A percentile compares a stretch with the other conserved stretches of the same genome.
Evolutionary conservation across 2,797 vertebrate genomes (phyloP).

Genomic region (Enoplosus armatus): DNA sequence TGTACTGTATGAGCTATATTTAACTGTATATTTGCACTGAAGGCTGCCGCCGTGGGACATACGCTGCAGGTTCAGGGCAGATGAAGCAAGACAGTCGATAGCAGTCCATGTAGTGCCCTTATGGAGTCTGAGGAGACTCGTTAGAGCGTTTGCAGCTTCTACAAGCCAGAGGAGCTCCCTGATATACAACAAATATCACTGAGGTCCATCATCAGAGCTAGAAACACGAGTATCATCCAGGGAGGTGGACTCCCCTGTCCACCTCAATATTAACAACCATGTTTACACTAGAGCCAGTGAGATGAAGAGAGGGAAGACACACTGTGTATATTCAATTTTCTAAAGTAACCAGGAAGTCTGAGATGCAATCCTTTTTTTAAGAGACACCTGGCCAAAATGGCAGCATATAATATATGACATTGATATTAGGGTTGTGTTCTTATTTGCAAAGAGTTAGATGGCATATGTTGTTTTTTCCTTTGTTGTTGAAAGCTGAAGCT

Average conservation of each 20-base stretch:
- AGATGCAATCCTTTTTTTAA: not conserved
- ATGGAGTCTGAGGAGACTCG: constrained; percentile 44
- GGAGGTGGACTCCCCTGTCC: constrained; percentile 1
- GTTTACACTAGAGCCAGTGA: constrained; percentile 24
- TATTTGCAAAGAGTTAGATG: not conserved
- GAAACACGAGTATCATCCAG: constrained; percentile 6
- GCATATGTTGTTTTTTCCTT: not conserved
- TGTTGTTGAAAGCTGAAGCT: not conserved
- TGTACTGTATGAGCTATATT: constrained; percentile 12
- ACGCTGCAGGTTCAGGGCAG: constrained; percentile 21
- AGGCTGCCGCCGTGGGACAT: constrained; percentile 30
- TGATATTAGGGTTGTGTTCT: not conserved
- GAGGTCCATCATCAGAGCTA: constrained; percentile 21
- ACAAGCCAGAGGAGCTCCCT: constrained; percentile 14
- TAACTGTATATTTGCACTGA: constrained; percentile 29
- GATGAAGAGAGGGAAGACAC: constrained; percentile 2
- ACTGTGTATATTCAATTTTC: not conserved
- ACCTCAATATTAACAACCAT: constrained; percentile 10
- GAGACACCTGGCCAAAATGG: not conserved
- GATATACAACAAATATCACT: constrained; percentile 6
- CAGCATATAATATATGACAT: not conserved
- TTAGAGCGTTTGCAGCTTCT: constrained; percentile 39
- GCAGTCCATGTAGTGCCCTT: not conserved
- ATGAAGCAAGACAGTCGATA: constrained; percentile 26
- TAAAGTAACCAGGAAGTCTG: not conserved